Percentiles rank a stretch among this genome's conserved stretches.
Evolutionary conservation across 2,888 invertebrate species (phyloP).

Genomic region (Stratiomys singularior): DNA sequence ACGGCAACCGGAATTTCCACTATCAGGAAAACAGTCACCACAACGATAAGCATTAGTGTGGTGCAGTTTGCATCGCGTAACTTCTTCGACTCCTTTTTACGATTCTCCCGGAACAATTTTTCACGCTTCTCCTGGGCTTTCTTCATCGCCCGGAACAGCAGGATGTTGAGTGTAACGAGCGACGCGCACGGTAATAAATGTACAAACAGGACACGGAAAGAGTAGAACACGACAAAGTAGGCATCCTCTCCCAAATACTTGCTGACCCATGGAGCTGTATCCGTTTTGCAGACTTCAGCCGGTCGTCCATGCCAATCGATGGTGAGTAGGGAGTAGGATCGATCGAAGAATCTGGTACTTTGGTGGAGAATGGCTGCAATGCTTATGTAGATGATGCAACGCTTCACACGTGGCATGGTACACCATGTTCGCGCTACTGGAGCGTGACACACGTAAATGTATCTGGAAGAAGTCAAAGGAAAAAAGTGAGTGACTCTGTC

Average conservation of each 20-base stretch:
- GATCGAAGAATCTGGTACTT: conserved; percentile 83
- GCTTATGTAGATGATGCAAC: conserved; percentile 82
- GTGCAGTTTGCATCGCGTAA: conserved; percentile 82
- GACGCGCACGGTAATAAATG: conserved; percentile 90
- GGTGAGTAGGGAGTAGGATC: conserved; percentile 69
- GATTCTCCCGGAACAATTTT: conserved; percentile 80
- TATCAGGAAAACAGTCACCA: conserved; percentile 83
- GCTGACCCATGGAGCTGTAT: conserved; percentile 77
- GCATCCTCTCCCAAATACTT: conserved; percentile 74
- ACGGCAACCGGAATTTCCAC: conserved; percentile 88
- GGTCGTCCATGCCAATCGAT: conserved; percentile 76
- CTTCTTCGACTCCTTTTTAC: conserved; percentile 82
- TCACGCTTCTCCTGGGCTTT: conserved; percentile 83
- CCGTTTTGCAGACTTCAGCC: conserved; percentile 74
- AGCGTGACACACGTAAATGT: conserved; percentile 95
- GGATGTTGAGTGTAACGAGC: conserved; percentile 86
- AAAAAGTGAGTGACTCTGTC: too few species aligned
- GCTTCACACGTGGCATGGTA: conserved; percentile 77
- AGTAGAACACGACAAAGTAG: conserved; percentile 85
- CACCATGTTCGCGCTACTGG: conserved; percentile 86
- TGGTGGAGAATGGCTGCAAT: conserved; percentile 84
- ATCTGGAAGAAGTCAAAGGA: conserved; percentile 62
- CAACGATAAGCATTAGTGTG: conserved; percentile 87
- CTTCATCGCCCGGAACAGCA: conserved; percentile 86
- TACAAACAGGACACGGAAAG: conserved; percentile 91